Evolutionary conservation across 2,888 invertebrate species (phyloP).

Genomic region (Arge pagana): DNA sequence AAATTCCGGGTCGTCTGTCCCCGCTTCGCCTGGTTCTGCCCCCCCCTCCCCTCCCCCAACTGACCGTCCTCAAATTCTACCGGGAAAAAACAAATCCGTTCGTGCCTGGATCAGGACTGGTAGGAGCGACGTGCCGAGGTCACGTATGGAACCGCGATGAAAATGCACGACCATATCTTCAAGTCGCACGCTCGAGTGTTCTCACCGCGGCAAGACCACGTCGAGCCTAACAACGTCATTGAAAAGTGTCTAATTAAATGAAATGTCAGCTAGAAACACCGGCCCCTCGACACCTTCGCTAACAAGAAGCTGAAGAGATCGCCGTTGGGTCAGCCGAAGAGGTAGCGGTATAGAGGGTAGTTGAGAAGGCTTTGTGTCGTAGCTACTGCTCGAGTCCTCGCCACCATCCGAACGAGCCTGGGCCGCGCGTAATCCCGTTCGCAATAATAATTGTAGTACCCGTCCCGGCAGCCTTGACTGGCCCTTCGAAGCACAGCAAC

Average conservation of each 20-base stretch:
- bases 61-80: neutral
- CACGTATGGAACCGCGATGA: too few species aligned
- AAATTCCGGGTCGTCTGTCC: too few species aligned
- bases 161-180: too few species aligned
- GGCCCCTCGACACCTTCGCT: constrained; percentile 30
- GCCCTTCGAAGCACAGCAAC: too few species aligned
- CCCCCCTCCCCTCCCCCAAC: constrained; percentile 20
- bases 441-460: constrained; percentile 18
- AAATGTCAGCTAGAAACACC: constrained; percentile 39
- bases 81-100: constrained; percentile 21
- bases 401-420: neutral
- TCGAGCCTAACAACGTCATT: constrained; percentile 52
- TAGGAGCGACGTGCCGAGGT: too few species aligned
- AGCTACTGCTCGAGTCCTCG: neutral
- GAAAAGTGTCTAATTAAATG: constrained; percentile 56
- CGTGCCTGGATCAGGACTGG: neutral
- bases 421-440: neutral
- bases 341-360: constrained; percentile 9
- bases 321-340: constrained; percentile 11
- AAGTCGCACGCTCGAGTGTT: too few species aligned
- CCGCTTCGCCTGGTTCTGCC: too few species aligned
- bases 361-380: constrained; percentile 12
- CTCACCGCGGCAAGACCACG: too few species aligned
- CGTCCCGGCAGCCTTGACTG: too few species aligned
- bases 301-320: constrained; percentile 48